Base-by-base conservation (phyloP, 1,140 invertebrate species). In the Drosophila mayri region DNA sequence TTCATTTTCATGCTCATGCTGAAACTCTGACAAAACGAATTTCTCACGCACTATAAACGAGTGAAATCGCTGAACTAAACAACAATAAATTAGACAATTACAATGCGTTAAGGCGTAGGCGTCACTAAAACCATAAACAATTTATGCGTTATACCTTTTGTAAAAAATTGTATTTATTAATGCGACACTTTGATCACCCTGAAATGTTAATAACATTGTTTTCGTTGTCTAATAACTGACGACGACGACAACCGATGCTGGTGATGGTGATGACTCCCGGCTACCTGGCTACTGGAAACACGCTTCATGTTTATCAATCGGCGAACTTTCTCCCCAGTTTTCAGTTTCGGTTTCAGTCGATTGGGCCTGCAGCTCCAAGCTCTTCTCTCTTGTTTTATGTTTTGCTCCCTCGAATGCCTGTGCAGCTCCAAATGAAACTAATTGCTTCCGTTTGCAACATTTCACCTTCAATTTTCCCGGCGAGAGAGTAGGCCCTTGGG, bases 391-490 rank as follows among this genome's bases (percentile, higher is more conserved):
- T 32, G 57, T 32, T 50, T 25, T 37, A 16, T 41, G 30, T 57
- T 32, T 37, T 35, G n/a, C 38, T 40, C 25, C 62, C 22, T 40
- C 7, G 50, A 18, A 8, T 35, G 12, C 46, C 58, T 38, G 52
- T 41, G 57, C 50, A 40, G 52, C 61, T 68, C 67, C 67, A 84
- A 90, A 88, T 81, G 63, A 76, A 85, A 81, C 71, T 85, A 90
- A 88, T 88, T 81, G 85, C 86, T 88, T 90, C 81, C 85, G 78
- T 81, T 90, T 62, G 55, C 67, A 81, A 71, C 75, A 85, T 81
- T 88, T 90, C 65, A 85, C 79, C 79, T 88, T 83, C 72, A 70
- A 46, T 81, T 86, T 78, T 67, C 28, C 50, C 71, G 60, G 44
- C 60, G 16, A 60, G 37, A 49, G 60, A 22, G 30, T 22, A 16